Evolutionary conservation across 2,888 invertebrate genomes (phyloP).

Genomic region (Zygogramma bicolorata): DNA sequence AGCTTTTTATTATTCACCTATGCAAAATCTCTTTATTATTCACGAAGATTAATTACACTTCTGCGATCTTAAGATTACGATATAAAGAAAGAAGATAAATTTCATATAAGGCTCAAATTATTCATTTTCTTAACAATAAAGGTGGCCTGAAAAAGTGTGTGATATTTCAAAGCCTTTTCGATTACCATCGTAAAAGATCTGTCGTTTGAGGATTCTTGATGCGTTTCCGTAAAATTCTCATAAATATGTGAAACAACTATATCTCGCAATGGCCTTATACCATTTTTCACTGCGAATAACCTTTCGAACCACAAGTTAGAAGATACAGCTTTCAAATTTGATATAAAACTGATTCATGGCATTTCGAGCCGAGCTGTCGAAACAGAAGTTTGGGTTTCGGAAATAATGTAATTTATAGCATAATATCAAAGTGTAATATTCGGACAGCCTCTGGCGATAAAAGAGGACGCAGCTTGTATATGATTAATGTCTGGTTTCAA

Average conservation of each 20-base stretch:
- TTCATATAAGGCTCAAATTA: no score
- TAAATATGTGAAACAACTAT: not conserved
- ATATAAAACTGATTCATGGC: not conserved
- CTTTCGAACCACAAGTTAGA: not conserved
- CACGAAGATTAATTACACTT: no score
- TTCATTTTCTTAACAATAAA: no score
- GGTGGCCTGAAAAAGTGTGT: no score
- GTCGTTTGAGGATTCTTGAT: not conserved
- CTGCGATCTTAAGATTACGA: no score
- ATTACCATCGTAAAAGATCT: not conserved
- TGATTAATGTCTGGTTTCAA: slow-evolving; percentile 32
- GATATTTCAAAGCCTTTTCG: not conserved
- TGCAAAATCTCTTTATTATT: no score
- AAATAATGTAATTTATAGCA: slow-evolving; percentile 1
- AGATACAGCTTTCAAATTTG: not conserved
- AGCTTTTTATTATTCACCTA: no score
- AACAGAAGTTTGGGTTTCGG: not conserved
- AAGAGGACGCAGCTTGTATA: slow-evolving; percentile 31
- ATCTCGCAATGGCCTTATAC: not conserved
- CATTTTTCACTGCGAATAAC: not conserved
- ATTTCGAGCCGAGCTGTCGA: not conserved
- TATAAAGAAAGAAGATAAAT: no score
- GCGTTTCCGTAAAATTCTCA: not conserved
- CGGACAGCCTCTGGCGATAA: slow-evolving; percentile 17
- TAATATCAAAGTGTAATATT: slow-evolving; percentile 24